A percentile compares a stretch with the other conserved stretches of the same genome.
phyloP scores from a whole-genome alignment of 1,140 invertebrate genomes.

The Drosophila varians region DNA sequence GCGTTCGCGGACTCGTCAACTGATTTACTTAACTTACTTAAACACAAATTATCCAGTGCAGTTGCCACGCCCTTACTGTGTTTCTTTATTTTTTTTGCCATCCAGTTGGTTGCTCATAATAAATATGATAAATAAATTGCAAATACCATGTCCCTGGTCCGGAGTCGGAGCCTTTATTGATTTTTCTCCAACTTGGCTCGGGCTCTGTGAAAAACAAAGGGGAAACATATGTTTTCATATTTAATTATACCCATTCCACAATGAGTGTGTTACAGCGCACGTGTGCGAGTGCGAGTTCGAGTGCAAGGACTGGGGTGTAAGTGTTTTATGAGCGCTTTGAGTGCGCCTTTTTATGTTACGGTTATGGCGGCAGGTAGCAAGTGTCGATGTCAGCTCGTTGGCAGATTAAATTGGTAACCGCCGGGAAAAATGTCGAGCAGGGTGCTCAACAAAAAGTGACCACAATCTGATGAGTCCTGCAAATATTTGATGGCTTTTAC shows the following conservation, averaged over 20 bases:
- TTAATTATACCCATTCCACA: conserved; percentile 69
- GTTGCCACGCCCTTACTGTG: conserved; percentile 5
- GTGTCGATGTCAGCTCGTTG: conserved; percentile 29
- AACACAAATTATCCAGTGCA: conserved; percentile 65
- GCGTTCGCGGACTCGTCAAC: conserved; percentile 50
- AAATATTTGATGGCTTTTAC: background rate
- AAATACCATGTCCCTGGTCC: conserved; percentile 15
- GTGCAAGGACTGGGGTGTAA: conserved; percentile 43
- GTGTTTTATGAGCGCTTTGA: conserved; percentile 55
- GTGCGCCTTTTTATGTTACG: conserved; percentile 47
- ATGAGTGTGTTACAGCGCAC: conserved; percentile 33
- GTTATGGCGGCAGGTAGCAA: conserved; percentile 29
- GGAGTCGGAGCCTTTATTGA: conserved; percentile 59
- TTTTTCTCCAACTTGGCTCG: conserved; percentile 50
- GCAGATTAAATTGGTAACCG: conserved; percentile 17
- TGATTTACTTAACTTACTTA: conserved; percentile 70
- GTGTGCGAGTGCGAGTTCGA: conserved; percentile 15
- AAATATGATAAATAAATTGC: conserved; percentile 58
- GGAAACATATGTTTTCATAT: conserved; percentile 77
- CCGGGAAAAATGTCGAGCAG: background rate
- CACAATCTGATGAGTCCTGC: conserved; percentile 1
- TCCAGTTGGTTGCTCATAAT: conserved; percentile 22
- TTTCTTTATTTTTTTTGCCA: background rate
- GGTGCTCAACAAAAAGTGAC: conserved; percentile 1
- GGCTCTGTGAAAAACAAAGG: conserved; percentile 55